A percentile compares a stretch with the other conserved stretches of the same genome.
Conservation (phyloP, 2,797 vertebrate genomes). For the Cuniculus paca region DNA sequence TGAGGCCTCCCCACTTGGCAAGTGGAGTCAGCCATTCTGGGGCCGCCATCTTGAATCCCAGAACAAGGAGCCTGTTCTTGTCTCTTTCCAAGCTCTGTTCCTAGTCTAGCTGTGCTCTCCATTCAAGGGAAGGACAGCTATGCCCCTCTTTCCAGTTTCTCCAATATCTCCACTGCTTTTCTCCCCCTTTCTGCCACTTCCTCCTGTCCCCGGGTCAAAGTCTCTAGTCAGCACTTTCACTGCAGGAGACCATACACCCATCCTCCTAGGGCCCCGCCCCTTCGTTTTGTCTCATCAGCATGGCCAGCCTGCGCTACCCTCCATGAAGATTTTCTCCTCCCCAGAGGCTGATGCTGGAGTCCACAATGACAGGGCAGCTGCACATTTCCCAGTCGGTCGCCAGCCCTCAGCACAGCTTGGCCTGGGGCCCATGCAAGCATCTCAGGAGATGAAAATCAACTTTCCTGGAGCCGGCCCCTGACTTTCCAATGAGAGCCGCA, state of each 20-base stretch:
- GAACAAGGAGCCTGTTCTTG: not conserved
- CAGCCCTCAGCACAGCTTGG: slow-evolving; percentile 83
- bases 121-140: not conserved
- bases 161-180: not conserved
- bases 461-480: slow-evolving; percentile 88
- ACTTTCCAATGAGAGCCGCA: slow-evolving; percentile 86
- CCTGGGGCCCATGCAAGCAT: slow-evolving; percentile 83
- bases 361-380: slow-evolving; percentile 85
- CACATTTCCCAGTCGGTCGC: slow-evolving; percentile 84
- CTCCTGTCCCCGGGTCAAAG: not conserved
- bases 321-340: not conserved
- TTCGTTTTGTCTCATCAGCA: slow-evolving; percentile 29
- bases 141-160: not conserved
- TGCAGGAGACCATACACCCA: not conserved
- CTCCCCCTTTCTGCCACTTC: not conserved
- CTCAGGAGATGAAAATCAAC: slow-evolving; percentile 83
- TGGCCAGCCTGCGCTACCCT: not conserved
- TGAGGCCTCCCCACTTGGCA: not conserved
- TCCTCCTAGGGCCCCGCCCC: not conserved
- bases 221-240: not conserved
- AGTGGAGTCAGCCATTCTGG: not conserved
- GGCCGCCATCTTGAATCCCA: not conserved
- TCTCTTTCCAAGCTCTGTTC: not conserved
- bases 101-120: not conserved
- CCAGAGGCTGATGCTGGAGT: slow-evolving; percentile 72